phyloP scores from a whole-genome alignment of 2,888 invertebrate species.

The Spatulosminthurus flaviceps region DNA sequence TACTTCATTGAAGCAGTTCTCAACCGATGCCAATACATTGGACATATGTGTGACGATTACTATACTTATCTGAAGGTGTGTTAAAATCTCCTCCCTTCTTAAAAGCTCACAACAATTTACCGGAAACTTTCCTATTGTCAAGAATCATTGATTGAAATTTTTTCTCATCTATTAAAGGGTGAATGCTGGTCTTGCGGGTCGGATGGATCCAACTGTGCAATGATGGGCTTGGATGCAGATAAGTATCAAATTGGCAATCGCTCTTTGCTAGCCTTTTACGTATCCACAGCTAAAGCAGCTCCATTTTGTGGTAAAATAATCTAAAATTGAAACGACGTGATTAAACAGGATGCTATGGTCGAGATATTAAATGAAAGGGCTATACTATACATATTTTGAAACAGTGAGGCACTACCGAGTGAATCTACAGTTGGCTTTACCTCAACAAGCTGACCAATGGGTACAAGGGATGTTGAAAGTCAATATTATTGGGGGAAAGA shows the following conservation, averaged over 20 bases:
- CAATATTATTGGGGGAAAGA: constrained; percentile 78
- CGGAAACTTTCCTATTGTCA: no score
- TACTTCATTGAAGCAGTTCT: constrained; percentile 85
- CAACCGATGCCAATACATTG: constrained; percentile 81
- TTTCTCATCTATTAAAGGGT: constrained; percentile 68
- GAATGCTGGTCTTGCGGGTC: constrained; percentile 80
- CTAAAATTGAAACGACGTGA: no score
- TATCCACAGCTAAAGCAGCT: constrained; percentile 64
- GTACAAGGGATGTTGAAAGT: constrained; percentile 83
- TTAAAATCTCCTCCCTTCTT: no score
- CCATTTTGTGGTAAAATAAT: constrained; percentile 64
- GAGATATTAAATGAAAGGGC: constrained; percentile 69
- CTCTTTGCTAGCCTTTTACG: constrained; percentile 63
- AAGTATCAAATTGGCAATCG: constrained; percentile 62
- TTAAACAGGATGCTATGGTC: constrained; percentile 70
- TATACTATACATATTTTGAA: constrained; percentile 71
- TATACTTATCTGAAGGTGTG: constrained; percentile 75
- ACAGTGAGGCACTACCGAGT: constrained; percentile 82
- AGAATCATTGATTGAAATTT: no score
- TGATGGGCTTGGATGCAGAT: constrained; percentile 74
- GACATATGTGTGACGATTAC: constrained; percentile 81
- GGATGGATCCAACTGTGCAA: constrained; percentile 74
- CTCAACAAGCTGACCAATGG: constrained; percentile 82
- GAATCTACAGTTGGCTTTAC: constrained; percentile 79
- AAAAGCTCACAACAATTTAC: no score